Base-by-base conservation (phyloP, 1,140 invertebrate species). In the Pseudomyrmex cubaensis region DNA sequence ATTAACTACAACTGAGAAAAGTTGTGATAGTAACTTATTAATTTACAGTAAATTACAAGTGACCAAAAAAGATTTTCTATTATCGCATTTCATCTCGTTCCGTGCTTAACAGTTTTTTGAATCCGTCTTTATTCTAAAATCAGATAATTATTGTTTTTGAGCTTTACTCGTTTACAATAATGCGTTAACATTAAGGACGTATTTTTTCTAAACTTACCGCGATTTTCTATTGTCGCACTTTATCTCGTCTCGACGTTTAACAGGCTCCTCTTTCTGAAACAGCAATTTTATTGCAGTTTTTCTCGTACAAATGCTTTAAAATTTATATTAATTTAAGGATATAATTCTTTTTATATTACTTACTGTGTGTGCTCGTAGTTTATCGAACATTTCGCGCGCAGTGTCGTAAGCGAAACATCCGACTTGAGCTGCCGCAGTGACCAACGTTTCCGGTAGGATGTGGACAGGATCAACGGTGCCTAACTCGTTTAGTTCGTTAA, bases 281-380 rank as follows among this genome's bases (percentile, higher is more conserved):
- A 82, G 20, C 12, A 2, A 46, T 57, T 78, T 57, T 13, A 3
- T 66, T 12, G 35, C 5, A 70, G 48, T 70, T 13, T 76, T 7
- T 17, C 10, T 78, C 5, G 35, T 12, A 2, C 35, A 4, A 64
- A 77, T 5, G 8, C 2, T 35, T 35, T 35, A 35, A 35, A 35
- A 35, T 35, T 35, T 35, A 35, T 35, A 35, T 5, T 7, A 35
- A 5, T 7, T 35, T 35, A 35, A 35, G 5, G 35, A 35, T 7
- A 35, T 35, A 35, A 35, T 35, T 35, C 35, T 35, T 35, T 35
- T 35, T 35, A 4, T 35, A 35, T 35, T 35, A 15, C 59, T 69
- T 62, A 83, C 82, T 74, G 63, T 15, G 9, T 50, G 72, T 22
- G 25, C 35, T 17, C 74, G 82, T 52, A 84, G 5, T 35, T 67